Percentiles rank a stretch among this genome's conserved stretches.
phyloP scores from a whole-genome alignment of 1,140 invertebrate genomes.

The Centruroides vittatus region DNA sequence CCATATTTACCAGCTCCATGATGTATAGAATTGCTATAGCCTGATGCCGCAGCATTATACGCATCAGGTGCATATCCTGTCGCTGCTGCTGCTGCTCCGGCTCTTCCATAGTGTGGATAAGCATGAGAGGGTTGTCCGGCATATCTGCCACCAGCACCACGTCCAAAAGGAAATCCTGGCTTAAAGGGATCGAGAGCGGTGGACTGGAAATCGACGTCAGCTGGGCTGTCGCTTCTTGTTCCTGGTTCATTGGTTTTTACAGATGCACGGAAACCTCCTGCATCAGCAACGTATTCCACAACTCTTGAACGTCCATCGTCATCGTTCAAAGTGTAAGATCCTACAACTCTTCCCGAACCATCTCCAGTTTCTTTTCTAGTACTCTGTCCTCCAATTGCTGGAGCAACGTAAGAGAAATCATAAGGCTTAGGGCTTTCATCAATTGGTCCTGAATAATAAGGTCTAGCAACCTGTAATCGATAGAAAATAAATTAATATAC shows the following conservation, averaged over 20 bases:
- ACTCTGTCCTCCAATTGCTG: background rate
- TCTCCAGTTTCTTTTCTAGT: constrained; percentile 1
- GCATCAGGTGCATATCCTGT: too few relatives aligned
- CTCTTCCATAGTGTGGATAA: too few relatives aligned
- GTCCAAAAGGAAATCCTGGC: too few relatives aligned
- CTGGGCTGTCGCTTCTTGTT: background rate
- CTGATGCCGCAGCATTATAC: too few relatives aligned
- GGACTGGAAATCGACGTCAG: background rate
- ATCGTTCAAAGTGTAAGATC: constrained; percentile 15
- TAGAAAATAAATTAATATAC: too few relatives aligned
- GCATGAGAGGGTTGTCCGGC: too few relatives aligned
- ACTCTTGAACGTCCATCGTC: constrained; percentile 18
- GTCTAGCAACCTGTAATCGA: too few relatives aligned
- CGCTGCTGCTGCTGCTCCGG: too few relatives aligned
- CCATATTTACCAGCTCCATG: too few relatives aligned
- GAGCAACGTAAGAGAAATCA: constrained; percentile 21
- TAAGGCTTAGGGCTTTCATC: background rate
- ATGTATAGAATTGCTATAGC: too few relatives aligned
- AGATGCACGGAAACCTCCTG: constrained; percentile 21
- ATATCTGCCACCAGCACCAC: too few relatives aligned
- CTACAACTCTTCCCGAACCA: constrained; percentile 10
- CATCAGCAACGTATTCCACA: constrained; percentile 23
- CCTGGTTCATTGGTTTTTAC: background rate
- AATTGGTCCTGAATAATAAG: too few relatives aligned
- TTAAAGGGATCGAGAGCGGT: background rate